Evolutionary conservation across 1,140 invertebrate species (phyloP).

Genomic region (silkworm (Bombyx mori)): DNA sequence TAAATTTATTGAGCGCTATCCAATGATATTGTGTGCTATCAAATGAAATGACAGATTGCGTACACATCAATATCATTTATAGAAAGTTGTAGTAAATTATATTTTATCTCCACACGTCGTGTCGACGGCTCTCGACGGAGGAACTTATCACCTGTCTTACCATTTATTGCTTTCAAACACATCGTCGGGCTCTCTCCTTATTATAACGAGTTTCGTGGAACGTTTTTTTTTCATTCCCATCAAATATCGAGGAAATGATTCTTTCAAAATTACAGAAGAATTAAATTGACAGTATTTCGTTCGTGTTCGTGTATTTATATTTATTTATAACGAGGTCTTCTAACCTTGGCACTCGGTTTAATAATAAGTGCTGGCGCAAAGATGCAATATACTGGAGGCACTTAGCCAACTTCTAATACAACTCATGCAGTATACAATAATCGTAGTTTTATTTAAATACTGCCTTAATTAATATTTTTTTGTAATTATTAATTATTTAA

Average conservation of each 20-base stretch:
- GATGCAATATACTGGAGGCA: not conserved
- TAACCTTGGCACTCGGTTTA: conserved; percentile 18
- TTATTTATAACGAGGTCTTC: conserved; percentile 1
- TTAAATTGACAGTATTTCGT: not conserved
- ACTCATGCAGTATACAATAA: too few species aligned
- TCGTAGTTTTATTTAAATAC: too few species aligned
- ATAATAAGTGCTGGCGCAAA: conserved; percentile 7
- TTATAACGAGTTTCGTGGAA: conserved; percentile 22
- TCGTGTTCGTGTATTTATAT: not conserved
- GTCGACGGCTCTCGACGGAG: conserved; percentile 22
- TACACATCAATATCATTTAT: conserved; percentile 27
- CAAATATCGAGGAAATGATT: too few species aligned
- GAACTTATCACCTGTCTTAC: conserved; percentile 43
- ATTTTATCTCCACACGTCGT: conserved; percentile 41
- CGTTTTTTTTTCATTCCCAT: not conserved
- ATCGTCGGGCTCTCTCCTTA: conserved; percentile 46
- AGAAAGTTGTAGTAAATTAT: conserved; percentile 44
- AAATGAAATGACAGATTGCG: conserved; percentile 2
- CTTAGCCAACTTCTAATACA: too few species aligned
- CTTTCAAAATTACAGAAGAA: too few species aligned
- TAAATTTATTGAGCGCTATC: not conserved
- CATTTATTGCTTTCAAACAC: conserved; percentile 25
- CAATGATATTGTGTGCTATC: not conserved
- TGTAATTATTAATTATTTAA: too few species aligned
- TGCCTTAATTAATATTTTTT: too few species aligned